Percentiles rank a stretch among this genome's conserved stretches.
Evolutionary conservation across 2,888 invertebrate genomes (phyloP).

Genomic region (Drosophila merina): DNA sequence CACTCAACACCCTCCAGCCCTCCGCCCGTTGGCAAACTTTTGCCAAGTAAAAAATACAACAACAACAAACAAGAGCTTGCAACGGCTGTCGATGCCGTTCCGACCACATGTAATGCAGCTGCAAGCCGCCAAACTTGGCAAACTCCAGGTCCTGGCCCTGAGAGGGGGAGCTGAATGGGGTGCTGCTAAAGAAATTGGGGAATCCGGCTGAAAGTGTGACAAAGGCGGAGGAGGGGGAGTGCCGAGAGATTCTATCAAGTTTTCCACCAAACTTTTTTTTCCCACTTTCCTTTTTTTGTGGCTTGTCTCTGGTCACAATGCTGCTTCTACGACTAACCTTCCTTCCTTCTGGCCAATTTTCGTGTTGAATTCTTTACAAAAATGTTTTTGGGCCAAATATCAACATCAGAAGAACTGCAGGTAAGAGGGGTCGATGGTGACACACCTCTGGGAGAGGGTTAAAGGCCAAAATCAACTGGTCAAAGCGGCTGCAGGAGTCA

Average conservation of each 20-base stretch:
- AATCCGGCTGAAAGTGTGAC: conserved; percentile 13
- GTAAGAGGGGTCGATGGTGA: conserved; percentile 44
- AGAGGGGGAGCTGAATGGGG: neutral
- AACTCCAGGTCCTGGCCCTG: conserved; percentile 34
- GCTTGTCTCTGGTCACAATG: conserved; percentile 33
- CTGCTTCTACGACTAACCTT: neutral
- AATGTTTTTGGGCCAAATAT: conserved; percentile 61
- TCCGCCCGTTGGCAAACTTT: conserved; percentile 36
- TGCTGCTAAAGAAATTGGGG: conserved; percentile 5
- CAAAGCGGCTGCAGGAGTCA: conserved; percentile 54
- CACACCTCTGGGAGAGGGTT: neutral
- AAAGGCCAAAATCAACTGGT: conserved; percentile 34
- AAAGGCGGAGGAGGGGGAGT: conserved; percentile 10
- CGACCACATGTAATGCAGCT: conserved; percentile 66
- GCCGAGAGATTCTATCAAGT: conserved; percentile 54
- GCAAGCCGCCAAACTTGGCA: conserved; percentile 61
- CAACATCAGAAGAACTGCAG: conserved; percentile 52
- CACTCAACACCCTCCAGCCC: conserved; percentile 3
- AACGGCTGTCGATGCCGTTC: conserved; percentile 57
- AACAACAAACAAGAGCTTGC: conserved; percentile 52
- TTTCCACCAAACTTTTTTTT: conserved; percentile 36
- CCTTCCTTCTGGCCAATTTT: conserved; percentile 32
- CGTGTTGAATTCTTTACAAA: conserved; percentile 51
- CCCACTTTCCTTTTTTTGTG: conserved; percentile 22
- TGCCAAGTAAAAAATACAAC: conserved; percentile 23